Base-by-base conservation (phyloP, 2,888 invertebrate species). In the Cryptus armator region DNA sequence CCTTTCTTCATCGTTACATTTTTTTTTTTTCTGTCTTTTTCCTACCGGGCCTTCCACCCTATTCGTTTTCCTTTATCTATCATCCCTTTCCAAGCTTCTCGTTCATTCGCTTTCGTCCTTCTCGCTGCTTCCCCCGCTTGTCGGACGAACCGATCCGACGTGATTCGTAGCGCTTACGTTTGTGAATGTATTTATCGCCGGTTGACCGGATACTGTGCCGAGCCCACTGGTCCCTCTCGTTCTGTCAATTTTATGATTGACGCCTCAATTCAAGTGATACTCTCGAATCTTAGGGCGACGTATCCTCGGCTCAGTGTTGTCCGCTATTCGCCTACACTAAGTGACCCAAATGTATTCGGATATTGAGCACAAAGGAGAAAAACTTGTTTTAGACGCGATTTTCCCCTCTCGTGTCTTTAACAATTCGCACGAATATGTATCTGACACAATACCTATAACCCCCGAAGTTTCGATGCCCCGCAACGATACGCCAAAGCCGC, bases 201-300 rank as follows among this genome's bases (percentile, higher is more conserved):
- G 48, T 29, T 56, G 68, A 24, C 37, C 32, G 53, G n/a, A n/a
- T 37, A 43, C 48, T 14, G 66, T 3, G 46, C 37, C 29, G 53
- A 10, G 19, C 46, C 59, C 32, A 16, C 59, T 4, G 10, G 46
- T 37, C 48, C 53, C 53, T 62, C 24, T 19, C 62, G n/a, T 71
- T 16, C 64, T 24, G 71, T 79, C 64, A 66, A 71, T 71, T 37
- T 71, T 51, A 64, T 79, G 32, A 59, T 79, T 53, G 79, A 71
- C 79, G 29, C 79, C 43, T 71, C 59, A 16, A 70, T 78, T 62
- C 19, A 2, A 12, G 29, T 19, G 59, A 43, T 64, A 72, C 53
- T 16, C 62, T 64, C 16, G 29, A 29, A 37, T 10, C 51, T 12
- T 71, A 44, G 64, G 12, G 16, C 71, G 71, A 66, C 12, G 53